phyloP scores from a whole-genome alignment of 2,888 invertebrate genomes.

The Andrena camellia region DNA sequence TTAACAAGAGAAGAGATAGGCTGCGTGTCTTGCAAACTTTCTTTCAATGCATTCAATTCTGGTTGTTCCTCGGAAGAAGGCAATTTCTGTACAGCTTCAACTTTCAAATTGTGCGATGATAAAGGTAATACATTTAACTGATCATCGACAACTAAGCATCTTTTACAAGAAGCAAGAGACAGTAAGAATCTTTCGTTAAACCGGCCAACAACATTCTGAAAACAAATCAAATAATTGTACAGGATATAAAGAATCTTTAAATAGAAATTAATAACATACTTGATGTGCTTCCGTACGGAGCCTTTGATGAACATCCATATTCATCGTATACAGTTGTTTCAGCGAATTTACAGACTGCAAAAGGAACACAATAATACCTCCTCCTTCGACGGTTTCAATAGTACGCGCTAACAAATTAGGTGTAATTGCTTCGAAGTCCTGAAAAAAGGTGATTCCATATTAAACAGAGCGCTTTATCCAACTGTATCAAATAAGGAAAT shows the following conservation, averaged over 20 bases:
- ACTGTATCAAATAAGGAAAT: constrained; percentile 22
- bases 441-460: constrained; percentile 63
- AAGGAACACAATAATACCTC: constrained; percentile 96
- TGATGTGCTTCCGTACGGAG: constrained; percentile 98
- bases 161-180: constrained; percentile 94
- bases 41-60: constrained; percentile 91
- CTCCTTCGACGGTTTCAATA: constrained; percentile 99
- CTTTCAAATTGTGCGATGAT: constrained; percentile 94
- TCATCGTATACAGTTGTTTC: constrained; percentile 97
- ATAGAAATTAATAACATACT: constrained; percentile 55
- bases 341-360: constrained; percentile 94
- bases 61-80: constrained; percentile 86
- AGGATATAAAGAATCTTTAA: neutral
- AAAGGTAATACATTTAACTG: constrained; percentile 96
- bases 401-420: constrained; percentile 98
- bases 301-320: constrained; percentile 99
- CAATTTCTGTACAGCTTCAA: constrained; percentile 89
- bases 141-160: constrained; percentile 98
- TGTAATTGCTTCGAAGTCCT: constrained; percentile 99
- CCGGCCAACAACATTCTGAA: constrained; percentile 92
- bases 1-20: constrained; percentile 96
- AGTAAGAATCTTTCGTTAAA: constrained; percentile 99
- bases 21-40: constrained; percentile 94
- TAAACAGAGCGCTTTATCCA: constrained; percentile 4
- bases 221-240: constrained; percentile 1